Percentiles rank a stretch among this genome's conserved stretches.
Evolutionary conservation across 2,113 vertebrate genomes (phyloP).

Genomic region (Marmota flaviventris): DNA sequence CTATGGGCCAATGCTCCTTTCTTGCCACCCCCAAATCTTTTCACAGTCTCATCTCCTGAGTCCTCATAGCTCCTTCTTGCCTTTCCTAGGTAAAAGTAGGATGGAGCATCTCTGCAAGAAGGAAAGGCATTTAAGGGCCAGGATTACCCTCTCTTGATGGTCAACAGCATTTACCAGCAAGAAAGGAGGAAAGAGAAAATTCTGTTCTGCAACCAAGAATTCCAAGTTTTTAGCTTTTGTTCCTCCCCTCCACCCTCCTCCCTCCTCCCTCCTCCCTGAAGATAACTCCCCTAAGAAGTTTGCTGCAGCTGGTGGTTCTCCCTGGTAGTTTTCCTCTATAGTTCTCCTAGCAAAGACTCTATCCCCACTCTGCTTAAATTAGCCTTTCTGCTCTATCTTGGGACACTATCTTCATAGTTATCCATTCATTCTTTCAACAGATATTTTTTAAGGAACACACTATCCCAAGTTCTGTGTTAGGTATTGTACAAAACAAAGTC

Average conservation of each 20-base stretch:
- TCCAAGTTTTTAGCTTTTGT: not conserved
- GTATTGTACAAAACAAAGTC: not conserved
- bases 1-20: not conserved
- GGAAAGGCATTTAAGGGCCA: not conserved
- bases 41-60: not conserved
- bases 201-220: not conserved
- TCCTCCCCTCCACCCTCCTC: not conserved
- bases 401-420: not conserved
- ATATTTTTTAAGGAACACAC: not conserved
- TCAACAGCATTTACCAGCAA: not conserved
- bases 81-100: conserved; percentile 36
- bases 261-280: not conserved
- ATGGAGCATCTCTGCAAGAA: not conserved
- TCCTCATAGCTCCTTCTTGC: not conserved
- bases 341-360: not conserved
- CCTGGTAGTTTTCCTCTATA: not conserved
- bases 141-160: not conserved
- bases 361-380: not conserved
- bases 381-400: not conserved
- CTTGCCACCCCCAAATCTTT: not conserved
- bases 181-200: conserved; percentile 8
- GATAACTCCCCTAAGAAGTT: not conserved
- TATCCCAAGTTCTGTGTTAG: conserved; percentile 17
- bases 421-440: not conserved
- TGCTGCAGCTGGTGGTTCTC: conserved; percentile 34